Conservation (phyloP, 92 coral and sea anemone species). For the Phymanthus crucifer region DNA sequence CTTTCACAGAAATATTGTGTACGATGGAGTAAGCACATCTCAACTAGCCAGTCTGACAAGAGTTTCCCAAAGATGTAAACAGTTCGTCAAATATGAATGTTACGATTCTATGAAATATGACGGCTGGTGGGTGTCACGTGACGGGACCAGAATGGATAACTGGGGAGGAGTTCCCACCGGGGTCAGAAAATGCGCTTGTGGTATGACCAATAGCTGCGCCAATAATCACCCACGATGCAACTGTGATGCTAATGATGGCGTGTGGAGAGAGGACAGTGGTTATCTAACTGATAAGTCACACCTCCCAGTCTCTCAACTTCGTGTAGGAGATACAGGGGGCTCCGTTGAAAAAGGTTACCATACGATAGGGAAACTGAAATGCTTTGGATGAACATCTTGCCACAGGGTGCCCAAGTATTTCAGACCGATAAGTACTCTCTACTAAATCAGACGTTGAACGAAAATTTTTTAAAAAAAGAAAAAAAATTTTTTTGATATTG, state of each 20-base stretch:
- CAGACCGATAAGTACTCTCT: no score
- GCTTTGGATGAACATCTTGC: conserved; percentile 7
- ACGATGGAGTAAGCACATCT: conserved; percentile 43
- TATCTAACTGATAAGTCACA: conserved; percentile 57
- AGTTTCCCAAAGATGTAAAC: conserved; percentile 54
- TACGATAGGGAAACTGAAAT: conserved; percentile 44
- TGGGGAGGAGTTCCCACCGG: conserved; percentile 66
- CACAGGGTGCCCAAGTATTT: not conserved
- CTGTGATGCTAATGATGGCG: conserved; percentile 49
- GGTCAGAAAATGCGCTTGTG: conserved; percentile 63
- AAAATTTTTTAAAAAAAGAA: no score
- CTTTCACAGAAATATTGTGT: conserved; percentile 30
- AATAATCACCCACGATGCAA: conserved; percentile 23
- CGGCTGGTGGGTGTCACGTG: conserved; percentile 65
- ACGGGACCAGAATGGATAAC: conserved; percentile 41
- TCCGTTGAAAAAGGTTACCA: conserved; percentile 17
- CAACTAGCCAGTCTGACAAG: conserved; percentile 54
- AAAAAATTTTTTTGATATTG: no score
- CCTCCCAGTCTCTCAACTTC: conserved; percentile 70
- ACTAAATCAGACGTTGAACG: no score
- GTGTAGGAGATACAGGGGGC: conserved; percentile 44
- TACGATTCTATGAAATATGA: not conserved
- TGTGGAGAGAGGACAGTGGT: conserved; percentile 72
- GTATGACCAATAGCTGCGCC: conserved; percentile 37
- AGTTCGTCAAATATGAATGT: conserved; percentile 64